Evolutionary conservation across 2,113 vertebrate genomes (phyloP).

Genomic region (Phaethornis superciliosus): DNA sequence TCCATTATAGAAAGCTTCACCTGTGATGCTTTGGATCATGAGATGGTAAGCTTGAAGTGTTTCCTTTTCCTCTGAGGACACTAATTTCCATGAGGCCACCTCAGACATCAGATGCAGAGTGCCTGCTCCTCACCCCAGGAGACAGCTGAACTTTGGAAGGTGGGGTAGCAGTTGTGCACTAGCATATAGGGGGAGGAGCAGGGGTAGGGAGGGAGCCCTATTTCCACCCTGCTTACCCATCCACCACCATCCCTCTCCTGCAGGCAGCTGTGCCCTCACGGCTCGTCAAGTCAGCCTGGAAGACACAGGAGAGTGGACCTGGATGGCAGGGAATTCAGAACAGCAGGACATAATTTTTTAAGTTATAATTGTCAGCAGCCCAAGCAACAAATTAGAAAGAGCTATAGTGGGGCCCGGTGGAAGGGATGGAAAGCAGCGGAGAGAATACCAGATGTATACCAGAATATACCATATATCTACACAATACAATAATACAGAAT

Average conservation of each 20-base stretch:
- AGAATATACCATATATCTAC: too few species aligned
- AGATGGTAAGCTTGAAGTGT: not conserved
- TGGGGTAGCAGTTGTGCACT: not conserved
- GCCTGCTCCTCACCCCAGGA: not conserved
- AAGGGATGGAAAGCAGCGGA: not conserved
- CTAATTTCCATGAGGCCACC: not conserved
- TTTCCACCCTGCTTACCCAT: not conserved
- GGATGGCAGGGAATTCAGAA: not conserved
- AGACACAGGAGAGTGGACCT: not conserved
- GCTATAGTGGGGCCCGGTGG: not conserved
- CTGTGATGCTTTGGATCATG: not conserved
- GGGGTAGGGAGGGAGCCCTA: not conserved
- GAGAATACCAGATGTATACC: not conserved
- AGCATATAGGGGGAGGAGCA: not conserved
- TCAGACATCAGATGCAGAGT: too few species aligned
- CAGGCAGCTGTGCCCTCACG: fast-evolving
- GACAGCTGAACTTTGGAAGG: not conserved
- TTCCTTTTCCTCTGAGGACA: not conserved
- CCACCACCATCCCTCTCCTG: not conserved
- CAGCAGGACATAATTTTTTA: not conserved
- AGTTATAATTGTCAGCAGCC: not conserved
- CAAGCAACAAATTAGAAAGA: not conserved
- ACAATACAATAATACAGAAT: too few species aligned
- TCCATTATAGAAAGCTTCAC: not conserved
- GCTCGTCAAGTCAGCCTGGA: not conserved